A percentile compares a stretch with the other conserved stretches of the same genome.
Conservation (phyloP, 2,888 invertebrate genomes). For the Callyntrura guangdongensis region DNA sequence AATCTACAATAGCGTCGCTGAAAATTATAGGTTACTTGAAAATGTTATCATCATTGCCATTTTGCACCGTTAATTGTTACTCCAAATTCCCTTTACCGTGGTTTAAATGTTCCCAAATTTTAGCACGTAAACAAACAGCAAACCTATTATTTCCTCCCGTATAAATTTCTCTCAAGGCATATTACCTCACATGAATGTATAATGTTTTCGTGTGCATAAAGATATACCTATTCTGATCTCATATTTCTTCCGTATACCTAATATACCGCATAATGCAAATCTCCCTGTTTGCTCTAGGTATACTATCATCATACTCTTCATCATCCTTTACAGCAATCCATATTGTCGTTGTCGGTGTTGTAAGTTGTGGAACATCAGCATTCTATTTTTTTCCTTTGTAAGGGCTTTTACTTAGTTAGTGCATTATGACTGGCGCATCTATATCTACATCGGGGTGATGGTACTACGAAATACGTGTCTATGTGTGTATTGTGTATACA, state of each 20-base stretch:
- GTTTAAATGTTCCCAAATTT: conserved; percentile 21
- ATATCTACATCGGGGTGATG: not conserved
- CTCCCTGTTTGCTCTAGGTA: conserved; percentile 2
- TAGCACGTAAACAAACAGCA: not conserved
- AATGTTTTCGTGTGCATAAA: not conserved
- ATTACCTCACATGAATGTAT: not conserved
- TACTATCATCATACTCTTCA: conserved; percentile 17
- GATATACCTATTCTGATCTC: not conserved
- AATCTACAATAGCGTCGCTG: not conserved
- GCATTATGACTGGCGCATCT: no score
- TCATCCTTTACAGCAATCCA: conserved; percentile 50
- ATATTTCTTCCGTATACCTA: not conserved
- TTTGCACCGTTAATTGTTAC: not conserved
- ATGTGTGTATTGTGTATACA: not conserved
- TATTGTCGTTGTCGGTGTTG: conserved; percentile 47
- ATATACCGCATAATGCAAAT: not conserved
- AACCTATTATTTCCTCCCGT: not conserved
- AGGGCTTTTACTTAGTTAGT: no score
- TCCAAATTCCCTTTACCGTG: not conserved
- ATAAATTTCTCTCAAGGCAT: not conserved
- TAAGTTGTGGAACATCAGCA: conserved; percentile 56
- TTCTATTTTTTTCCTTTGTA: conserved; percentile 61
- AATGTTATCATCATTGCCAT: not conserved
- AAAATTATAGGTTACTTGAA: conserved; percentile 49
- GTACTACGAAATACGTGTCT: not conserved